phyloP scores from a whole-genome alignment of 1,140 invertebrate genomes.

The Drosophila chauvacae region DNA sequence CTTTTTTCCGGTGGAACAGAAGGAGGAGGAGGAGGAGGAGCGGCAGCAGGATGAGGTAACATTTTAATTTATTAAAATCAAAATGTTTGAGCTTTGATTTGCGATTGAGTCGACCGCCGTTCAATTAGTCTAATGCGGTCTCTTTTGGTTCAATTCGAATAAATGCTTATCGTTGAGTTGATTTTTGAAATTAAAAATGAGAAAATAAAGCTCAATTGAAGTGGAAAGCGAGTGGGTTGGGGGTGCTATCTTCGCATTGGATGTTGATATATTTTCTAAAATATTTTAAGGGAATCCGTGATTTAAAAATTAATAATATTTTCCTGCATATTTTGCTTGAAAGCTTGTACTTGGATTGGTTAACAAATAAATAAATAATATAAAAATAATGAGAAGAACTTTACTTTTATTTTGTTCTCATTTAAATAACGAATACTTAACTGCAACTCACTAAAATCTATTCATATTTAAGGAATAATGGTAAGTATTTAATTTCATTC shows the following conservation, averaged over 20 bases:
- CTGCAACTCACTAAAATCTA: accelerated
- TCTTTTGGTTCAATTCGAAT: conserved; percentile 18
- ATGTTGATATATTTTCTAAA: not conserved
- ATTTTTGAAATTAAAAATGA: conserved; percentile 34
- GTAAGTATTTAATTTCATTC: not conserved
- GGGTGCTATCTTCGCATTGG: not conserved
- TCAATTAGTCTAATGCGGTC: conserved; percentile 58
- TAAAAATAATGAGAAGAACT: too few species aligned
- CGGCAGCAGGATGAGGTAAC: not conserved
- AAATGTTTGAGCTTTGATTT: conserved; percentile 58
- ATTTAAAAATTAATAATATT: too few species aligned
- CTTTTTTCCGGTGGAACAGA: not conserved
- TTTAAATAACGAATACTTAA: too few species aligned
- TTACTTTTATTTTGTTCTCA: not conserved
- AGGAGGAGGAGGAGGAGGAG: not conserved
- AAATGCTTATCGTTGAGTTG: conserved; percentile 15
- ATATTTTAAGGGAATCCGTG: not conserved
- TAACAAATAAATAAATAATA: not conserved
- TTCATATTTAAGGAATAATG: not conserved
- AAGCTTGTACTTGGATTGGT: not conserved
- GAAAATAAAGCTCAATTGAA: conserved; percentile 12
- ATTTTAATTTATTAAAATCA: conserved; percentile 67
- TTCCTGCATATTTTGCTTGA: not conserved
- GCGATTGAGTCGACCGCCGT: conserved; percentile 53
- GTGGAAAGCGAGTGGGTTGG: conserved; percentile 3